These are phyloP conservation scores for Heloderma charlesbogerti DNA, from an alignment of 2,113 vertebrate species.

Conservation along the genomic window DNA sequence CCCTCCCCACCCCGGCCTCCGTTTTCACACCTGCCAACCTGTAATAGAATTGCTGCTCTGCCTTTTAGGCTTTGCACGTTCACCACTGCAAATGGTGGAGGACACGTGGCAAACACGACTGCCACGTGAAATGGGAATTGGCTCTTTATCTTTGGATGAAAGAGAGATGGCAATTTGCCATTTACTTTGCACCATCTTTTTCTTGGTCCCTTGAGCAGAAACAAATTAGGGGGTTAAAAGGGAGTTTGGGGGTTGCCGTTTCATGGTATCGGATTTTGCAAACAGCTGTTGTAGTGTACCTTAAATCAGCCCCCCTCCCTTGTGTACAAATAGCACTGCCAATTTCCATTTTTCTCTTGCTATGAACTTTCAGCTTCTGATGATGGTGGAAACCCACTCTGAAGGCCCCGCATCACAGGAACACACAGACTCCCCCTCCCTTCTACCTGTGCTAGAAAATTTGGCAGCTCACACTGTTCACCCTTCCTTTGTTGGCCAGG, in stretches of 20 bases:
- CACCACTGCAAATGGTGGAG: background rate
- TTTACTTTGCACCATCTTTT: background rate
- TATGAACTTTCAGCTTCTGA: background rate
- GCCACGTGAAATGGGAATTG: background rate
- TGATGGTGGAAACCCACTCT: background rate
- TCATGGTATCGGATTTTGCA: background rate
- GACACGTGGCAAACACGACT: too few species aligned
- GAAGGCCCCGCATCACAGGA: background rate
- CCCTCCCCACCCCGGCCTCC: background rate
- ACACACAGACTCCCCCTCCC: background rate
- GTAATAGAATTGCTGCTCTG: background rate
- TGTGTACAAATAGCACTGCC: background rate
- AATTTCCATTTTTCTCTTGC: background rate
- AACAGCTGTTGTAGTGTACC: background rate
- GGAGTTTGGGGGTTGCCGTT: background rate
- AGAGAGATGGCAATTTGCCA: background rate
- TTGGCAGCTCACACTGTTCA: constrained; percentile 6
- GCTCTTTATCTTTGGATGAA: background rate
- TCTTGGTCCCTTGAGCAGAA: background rate
- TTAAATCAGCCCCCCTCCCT: background rate
- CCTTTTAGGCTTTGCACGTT: background rate
- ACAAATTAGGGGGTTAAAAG: background rate
- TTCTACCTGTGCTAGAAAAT: background rate
- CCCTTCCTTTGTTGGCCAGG: constrained; percentile 46
- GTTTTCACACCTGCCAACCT: background rate